Conservation (phyloP, 64 coral and sea anemone species). For the Stichodactyla helianthus region DNA sequence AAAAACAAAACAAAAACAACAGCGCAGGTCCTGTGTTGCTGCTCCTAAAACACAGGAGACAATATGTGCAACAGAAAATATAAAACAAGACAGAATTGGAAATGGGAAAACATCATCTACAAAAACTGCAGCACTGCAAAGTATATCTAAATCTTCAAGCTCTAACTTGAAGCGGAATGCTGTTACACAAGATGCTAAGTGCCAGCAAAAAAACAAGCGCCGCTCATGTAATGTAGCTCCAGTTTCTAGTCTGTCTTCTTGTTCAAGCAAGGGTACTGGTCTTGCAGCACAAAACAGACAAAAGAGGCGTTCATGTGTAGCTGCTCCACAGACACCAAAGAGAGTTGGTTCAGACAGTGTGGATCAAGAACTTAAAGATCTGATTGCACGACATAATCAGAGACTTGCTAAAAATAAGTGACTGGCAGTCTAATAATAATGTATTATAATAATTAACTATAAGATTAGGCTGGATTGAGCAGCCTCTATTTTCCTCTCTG, state of each 20-base stretch:
- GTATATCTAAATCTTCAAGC: background rate
- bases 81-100: background rate
- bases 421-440: background rate
- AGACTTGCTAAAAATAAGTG: conserved; percentile 10
- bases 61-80: background rate
- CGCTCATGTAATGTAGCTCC: background rate
- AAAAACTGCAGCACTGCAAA: background rate
- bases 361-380: conserved; percentile 7
- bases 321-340: conserved; percentile 7
- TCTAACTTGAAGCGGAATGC: background rate
- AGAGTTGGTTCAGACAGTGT: background rate
- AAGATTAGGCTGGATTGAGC: too few species aligned
- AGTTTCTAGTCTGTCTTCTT: background rate
- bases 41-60: background rate
- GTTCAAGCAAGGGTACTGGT: background rate
- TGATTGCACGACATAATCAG: conserved; percentile 18
- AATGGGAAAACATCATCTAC: background rate
- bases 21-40: conserved; percentile 13
- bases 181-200: background rate
- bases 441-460: too few species aligned
- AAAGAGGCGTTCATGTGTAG: conserved; percentile 12
- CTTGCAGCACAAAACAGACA: background rate
- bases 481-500: too few species aligned
- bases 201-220: background rate
- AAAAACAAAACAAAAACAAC: background rate